phyloP scores from a whole-genome alignment of 2,113 vertebrate genomes.

The Pampusana beccarii region DNA sequence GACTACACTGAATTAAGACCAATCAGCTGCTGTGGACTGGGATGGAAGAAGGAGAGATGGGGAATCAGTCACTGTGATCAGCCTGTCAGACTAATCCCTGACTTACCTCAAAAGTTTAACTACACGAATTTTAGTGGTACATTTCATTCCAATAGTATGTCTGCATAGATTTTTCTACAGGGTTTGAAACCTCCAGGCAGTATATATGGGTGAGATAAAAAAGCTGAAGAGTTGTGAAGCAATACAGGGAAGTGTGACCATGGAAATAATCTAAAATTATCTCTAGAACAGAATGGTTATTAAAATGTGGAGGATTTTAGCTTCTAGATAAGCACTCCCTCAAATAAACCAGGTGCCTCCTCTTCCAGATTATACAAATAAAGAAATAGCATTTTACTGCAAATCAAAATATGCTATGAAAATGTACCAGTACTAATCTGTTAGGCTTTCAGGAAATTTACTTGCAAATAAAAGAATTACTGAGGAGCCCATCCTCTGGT shows the following conservation, averaged over 20 bases:
- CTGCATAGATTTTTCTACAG: not conserved
- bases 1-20: constrained; percentile 1
- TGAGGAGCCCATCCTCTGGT: not conserved
- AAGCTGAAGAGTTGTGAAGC: not conserved
- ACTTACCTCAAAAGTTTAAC: not conserved
- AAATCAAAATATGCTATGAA: not conserved
- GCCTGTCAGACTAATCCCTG: not conserved
- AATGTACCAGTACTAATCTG: not conserved
- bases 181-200: not conserved
- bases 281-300: not conserved
- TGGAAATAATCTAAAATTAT: not conserved
- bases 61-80: not conserved
- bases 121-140: not conserved
- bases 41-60: not conserved
- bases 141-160: not conserved
- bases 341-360: not conserved
- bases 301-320: not conserved
- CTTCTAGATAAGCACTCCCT: not conserved
- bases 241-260: not conserved
- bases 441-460: not conserved
- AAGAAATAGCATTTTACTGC: not conserved
- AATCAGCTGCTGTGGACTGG: not conserved
- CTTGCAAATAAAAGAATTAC: not conserved
- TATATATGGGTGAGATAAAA: not conserved
- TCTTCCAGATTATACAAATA: not conserved